Conservation (phyloP, 2,888 invertebrate species). For the Caenorhabditis sp. region DNA sequence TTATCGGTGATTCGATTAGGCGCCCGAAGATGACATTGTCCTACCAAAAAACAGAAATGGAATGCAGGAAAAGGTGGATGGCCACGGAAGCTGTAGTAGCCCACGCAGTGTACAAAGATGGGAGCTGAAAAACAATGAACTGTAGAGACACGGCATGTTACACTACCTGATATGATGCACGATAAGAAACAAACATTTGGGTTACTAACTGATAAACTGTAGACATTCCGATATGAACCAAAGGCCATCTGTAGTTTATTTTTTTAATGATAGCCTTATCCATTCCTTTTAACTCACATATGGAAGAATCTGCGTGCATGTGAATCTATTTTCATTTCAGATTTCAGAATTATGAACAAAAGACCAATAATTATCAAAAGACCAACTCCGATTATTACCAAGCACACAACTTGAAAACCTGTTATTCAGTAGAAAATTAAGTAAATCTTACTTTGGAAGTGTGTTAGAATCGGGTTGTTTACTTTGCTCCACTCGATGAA, state of each 20-base stretch:
- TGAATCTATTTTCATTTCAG: constrained; percentile 16
- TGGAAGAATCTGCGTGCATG: constrained; percentile 31
- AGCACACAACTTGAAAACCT: constrained; percentile 19
- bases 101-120: constrained; percentile 33
- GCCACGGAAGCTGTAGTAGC: constrained; percentile 37
- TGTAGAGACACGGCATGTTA: background rate
- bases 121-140: constrained; percentile 8
- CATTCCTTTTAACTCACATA: constrained; percentile 20
- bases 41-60: constrained; percentile 34
- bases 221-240: constrained; percentile 33
- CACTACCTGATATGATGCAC: constrained; percentile 17
- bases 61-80: constrained; percentile 37
- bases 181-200: constrained; percentile 28
- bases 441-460: constrained; percentile 27
- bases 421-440: background rate
- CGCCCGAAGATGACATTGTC: background rate
- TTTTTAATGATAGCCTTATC: background rate
- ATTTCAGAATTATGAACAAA: constrained; percentile 10
- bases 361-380: constrained; percentile 6
- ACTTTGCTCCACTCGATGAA: constrained; percentile 32
- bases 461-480: constrained; percentile 1
- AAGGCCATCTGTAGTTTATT: constrained; percentile 24
- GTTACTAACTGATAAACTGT: constrained; percentile 36
- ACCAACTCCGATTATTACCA: constrained; percentile 26
- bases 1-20: constrained; percentile 43